A percentile compares a stretch with the other conserved stretches of the same genome.
Evolutionary conservation across 2,888 invertebrate genomes (phyloP).

Genomic region (Hirtodrosophila trivittata): DNA sequence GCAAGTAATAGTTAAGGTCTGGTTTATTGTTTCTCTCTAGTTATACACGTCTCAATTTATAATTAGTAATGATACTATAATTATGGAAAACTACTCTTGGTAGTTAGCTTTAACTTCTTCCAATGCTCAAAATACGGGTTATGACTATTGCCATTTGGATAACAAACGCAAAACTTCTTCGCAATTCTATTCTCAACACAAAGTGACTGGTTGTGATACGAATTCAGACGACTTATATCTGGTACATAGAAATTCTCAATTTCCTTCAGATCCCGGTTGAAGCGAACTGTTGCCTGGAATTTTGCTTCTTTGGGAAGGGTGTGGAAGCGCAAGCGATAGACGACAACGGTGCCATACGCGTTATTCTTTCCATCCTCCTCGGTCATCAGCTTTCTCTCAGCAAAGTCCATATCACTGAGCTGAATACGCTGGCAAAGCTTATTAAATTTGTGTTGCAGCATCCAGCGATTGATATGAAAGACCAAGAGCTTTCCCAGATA

Average conservation of each 20-base stretch:
- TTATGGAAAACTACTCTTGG: too few relatives aligned
- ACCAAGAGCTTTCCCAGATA: conserved; percentile 76
- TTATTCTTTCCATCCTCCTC: conserved; percentile 13
- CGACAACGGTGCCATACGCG: conserved; percentile 22
- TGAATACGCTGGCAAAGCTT: conserved; percentile 29
- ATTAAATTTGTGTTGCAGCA: conserved; percentile 28
- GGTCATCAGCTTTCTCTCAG: conserved; percentile 28
- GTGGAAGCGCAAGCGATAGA: conserved; percentile 85
- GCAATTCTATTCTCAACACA: conserved; percentile 80
- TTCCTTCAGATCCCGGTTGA: conserved; percentile 47
- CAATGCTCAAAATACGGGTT: too few relatives aligned
- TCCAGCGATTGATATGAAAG: conserved; percentile 56
- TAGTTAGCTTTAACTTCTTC: too few relatives aligned
- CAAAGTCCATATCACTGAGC: conserved; percentile 31
- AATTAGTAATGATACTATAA: too few relatives aligned
- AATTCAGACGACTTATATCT: conserved; percentile 85
- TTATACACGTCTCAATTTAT: too few relatives aligned
- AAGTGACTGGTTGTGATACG: conserved; percentile 83
- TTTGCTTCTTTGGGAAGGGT: conserved; percentile 86
- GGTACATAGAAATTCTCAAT: conserved; percentile 84
- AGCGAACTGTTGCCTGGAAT: conserved; percentile 89
- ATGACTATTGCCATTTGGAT: conserved; percentile 20
- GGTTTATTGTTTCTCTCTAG: too few relatives aligned
- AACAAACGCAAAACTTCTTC: conserved; percentile 59
- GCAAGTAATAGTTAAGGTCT: too few relatives aligned